Conservation (phyloP, 2,113 vertebrate species). For the Vireo altiloquus region DNA sequence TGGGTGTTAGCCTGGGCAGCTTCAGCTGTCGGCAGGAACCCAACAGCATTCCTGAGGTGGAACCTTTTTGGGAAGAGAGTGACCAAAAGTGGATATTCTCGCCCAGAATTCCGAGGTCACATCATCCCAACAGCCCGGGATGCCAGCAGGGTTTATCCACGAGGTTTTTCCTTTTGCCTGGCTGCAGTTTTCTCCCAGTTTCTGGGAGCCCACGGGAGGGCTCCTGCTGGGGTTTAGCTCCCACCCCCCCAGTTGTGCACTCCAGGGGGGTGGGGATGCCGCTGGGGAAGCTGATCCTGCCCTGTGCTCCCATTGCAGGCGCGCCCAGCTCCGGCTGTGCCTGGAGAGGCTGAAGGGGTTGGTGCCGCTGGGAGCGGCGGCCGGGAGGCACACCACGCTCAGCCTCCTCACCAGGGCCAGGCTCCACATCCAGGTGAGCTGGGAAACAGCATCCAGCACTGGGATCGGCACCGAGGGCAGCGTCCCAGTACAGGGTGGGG, state of each 20-base stretch:
- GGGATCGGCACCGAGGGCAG: neutral
- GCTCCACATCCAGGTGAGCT: constrained; percentile 89
- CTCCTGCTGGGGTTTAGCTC: neutral
- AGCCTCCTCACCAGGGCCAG: constrained; percentile 92
- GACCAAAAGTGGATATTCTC: neutral
- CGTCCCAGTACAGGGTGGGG: neutral
- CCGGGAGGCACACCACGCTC: constrained; percentile 89
- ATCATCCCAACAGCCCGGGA: neutral
- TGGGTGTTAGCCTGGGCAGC: fast-evolving
- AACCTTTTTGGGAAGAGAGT: neutral
- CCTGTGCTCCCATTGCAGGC: constrained; percentile 60
- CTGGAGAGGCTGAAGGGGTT: constrained; percentile 92
- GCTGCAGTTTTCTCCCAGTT: fast-evolving
- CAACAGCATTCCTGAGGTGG: neutral
- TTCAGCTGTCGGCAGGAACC: neutral
- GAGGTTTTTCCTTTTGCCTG: neutral
- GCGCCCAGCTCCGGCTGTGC: constrained; percentile 90
- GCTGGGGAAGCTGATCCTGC: fast-evolving
- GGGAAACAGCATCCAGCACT: fast-evolving
- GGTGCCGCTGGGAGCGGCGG: constrained; percentile 86
- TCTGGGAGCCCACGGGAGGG: fast-evolving
- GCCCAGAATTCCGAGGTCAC: fast-evolving
- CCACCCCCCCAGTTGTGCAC: fast-evolving
- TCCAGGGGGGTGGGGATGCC: fast-evolving
- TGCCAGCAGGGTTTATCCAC: neutral